Percentiles rank a stretch among this genome's conserved stretches.
phyloP scores from a whole-genome alignment of 2,888 invertebrate genomes.

The Tetanocera ferruginea region DNA sequence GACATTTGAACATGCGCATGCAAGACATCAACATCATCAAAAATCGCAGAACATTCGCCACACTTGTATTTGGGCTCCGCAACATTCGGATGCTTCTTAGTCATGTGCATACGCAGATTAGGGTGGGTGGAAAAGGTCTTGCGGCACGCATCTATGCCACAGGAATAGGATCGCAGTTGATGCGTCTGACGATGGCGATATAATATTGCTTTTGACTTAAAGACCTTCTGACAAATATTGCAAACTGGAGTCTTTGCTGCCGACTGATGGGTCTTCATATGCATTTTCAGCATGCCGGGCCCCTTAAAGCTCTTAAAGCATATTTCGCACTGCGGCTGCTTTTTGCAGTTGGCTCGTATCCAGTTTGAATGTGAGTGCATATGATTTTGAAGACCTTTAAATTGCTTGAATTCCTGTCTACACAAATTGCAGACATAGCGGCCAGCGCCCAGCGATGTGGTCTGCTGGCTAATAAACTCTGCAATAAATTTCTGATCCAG shows the following conservation, averaged over 20 bases:
- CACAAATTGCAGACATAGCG: slow-evolving; percentile 76
- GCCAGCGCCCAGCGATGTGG: slow-evolving; percentile 73
- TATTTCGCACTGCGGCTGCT: slow-evolving; percentile 75
- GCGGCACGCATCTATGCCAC: slow-evolving; percentile 68
- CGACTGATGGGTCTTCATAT: slow-evolving; percentile 76
- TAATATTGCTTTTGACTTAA: slow-evolving; percentile 74
- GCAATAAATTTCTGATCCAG: slow-evolving; percentile 65
- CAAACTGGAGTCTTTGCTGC: slow-evolving; percentile 75
- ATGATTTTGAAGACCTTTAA: slow-evolving; percentile 75
- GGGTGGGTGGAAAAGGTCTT: slow-evolving; percentile 66
- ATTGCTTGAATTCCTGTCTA: slow-evolving; percentile 76
- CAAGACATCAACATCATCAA: slow-evolving; percentile 74
- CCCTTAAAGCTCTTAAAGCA: slow-evolving; percentile 77
- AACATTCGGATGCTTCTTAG: slow-evolving; percentile 64
- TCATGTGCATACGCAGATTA: slow-evolving; percentile 65
- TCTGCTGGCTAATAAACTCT: slow-evolving; percentile 70
- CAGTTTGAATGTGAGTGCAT: slow-evolving; percentile 77
- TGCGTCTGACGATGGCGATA: slow-evolving; percentile 77
- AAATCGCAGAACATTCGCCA: slow-evolving; percentile 73
- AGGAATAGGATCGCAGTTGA: slow-evolving; percentile 71
- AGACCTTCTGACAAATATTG: slow-evolving; percentile 75
- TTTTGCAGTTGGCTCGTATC: slow-evolving; percentile 77
- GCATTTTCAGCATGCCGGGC: slow-evolving; percentile 78
- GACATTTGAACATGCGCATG: slow-evolving; percentile 70
- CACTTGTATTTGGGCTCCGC: slow-evolving; percentile 70